Conservation (phyloP, 2,888 invertebrate species). For the Microctonus hyperodae region DNA sequence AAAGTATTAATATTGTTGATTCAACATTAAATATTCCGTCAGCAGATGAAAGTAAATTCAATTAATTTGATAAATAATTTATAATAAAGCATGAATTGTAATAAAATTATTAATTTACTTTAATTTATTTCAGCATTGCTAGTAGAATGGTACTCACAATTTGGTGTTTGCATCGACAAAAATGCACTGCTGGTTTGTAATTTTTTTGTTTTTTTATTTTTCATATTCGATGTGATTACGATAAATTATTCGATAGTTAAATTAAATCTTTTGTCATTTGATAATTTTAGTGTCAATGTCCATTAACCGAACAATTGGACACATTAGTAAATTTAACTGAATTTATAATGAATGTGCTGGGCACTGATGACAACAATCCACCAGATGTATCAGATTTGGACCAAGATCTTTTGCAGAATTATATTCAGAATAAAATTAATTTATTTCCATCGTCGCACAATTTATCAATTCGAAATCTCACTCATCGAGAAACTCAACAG, state of each 20-base stretch:
- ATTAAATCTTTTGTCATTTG: background rate
- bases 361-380: conserved; percentile 4
- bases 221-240: background rate
- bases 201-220: background rate
- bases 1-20: conserved; percentile 13
- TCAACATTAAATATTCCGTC: conserved; percentile 6
- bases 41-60: conserved; percentile 23
- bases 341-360: conserved; percentile 25
- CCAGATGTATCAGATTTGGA: background rate
- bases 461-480: conserved; percentile 11
- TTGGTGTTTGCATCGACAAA: conserved; percentile 24
- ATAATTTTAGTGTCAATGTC: conserved; percentile 24
- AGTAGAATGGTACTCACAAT: conserved; percentile 23
- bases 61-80: background rate
- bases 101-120: background rate
- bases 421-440: conserved; percentile 11
- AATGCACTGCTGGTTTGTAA: conserved; percentile 24
- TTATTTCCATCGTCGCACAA: conserved; percentile 13
- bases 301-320: conserved; percentile 17
- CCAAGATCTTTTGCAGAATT: conserved; percentile 10
- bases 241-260: background rate
- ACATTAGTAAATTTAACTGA: conserved; percentile 19
- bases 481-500: conserved; percentile 7
- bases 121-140: conserved; percentile 11
- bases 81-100: background rate